Conservation (phyloP, 2,113 vertebrate species). For the Clarias batrachus region DNA sequence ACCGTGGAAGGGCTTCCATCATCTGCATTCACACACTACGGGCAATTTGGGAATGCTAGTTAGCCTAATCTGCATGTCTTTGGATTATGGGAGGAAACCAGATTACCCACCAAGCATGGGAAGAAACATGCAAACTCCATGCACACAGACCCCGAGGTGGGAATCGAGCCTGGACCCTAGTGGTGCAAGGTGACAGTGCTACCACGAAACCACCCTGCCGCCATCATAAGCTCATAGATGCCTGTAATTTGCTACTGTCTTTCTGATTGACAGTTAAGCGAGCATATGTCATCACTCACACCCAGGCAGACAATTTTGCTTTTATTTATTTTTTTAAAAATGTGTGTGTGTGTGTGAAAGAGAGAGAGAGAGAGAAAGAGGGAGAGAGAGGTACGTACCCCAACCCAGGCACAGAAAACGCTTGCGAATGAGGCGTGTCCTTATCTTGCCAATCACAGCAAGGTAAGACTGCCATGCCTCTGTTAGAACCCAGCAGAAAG, state of each 20-base stretch:
- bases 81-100: too few species aligned
- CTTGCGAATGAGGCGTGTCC: constrained; percentile 93
- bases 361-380: neutral
- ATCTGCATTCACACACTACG: too few species aligned
- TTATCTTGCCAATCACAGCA: constrained; percentile 95
- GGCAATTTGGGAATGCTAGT: too few species aligned
- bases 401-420: constrained; percentile 98
- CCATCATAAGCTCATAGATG: neutral
- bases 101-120: too few species aligned
- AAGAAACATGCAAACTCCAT: too few species aligned
- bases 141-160: too few species aligned
- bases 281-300: neutral
- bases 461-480: constrained; percentile 99
- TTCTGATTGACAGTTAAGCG: neutral
- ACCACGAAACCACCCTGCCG: too few species aligned
- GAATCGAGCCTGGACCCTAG: too few species aligned
- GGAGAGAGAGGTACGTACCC: constrained; percentile 74
- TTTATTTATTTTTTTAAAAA: neutral
- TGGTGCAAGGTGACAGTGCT: too few species aligned
- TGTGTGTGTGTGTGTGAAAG: neutral
- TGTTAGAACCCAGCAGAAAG: constrained; percentile 99
- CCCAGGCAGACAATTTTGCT: neutral
- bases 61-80: neutral
- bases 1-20: too few species aligned
- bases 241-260: neutral